Evolutionary conservation across 1,140 invertebrate genomes (phyloP).

Genomic region (Heliothis virescens): DNA sequence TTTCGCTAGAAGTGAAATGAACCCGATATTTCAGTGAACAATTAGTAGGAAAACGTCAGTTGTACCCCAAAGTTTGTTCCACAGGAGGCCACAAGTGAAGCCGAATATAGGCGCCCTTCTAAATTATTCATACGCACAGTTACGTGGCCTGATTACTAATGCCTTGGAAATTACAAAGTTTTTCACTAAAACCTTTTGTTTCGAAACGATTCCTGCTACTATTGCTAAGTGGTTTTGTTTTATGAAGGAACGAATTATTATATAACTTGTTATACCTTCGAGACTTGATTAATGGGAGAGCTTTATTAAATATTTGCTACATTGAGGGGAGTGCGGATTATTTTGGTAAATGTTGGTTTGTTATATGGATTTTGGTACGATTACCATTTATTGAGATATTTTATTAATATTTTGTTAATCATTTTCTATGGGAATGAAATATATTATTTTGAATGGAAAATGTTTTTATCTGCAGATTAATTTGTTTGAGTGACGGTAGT

Average conservation of each 20-base stretch:
- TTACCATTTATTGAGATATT: not conserved
- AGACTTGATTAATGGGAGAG: slow-evolving; percentile 27
- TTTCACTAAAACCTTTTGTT: slow-evolving; percentile 43
- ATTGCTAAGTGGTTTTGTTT: slow-evolving; percentile 41
- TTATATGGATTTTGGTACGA: not conserved
- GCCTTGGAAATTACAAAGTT: slow-evolving; percentile 37
- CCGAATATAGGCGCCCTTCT: slow-evolving; percentile 33
- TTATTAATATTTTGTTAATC: not conserved
- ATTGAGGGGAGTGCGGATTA: not conserved
- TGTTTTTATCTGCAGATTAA: too few relatives aligned
- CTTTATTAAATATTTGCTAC: slow-evolving; percentile 27
- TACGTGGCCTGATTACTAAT: slow-evolving; percentile 19
- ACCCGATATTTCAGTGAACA: not conserved
- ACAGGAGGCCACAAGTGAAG: slow-evolving; percentile 17
- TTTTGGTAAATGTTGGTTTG: not conserved
- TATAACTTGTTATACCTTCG: slow-evolving; percentile 29
- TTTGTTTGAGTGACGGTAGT: too few relatives aligned
- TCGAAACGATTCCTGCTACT: slow-evolving; percentile 15
- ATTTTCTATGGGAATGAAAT: not conserved
- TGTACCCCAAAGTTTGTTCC: slow-evolving; percentile 6
- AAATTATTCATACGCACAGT: slow-evolving; percentile 39
- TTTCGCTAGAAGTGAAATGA: too few relatives aligned
- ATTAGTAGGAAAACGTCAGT: slow-evolving; percentile 5
- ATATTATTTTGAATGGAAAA: too few relatives aligned
- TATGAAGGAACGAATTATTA: slow-evolving; percentile 29